Evolutionary conservation across 2,113 vertebrate species (phyloP).

Genomic region (Gallinago jamesoni): DNA sequence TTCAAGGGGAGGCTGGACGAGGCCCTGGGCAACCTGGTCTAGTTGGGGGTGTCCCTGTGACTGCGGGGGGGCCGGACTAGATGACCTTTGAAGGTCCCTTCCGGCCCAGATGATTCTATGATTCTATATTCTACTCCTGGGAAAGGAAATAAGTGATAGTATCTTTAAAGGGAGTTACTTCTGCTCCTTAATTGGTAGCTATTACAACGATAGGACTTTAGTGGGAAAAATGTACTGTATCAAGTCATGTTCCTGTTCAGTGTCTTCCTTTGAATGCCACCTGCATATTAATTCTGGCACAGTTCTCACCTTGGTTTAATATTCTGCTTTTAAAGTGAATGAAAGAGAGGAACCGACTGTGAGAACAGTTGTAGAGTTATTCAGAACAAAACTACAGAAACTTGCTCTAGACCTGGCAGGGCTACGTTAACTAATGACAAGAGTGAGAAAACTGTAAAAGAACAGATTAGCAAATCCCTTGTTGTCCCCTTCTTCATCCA

Average conservation of each 20-base stretch:
- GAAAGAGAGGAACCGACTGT: slow-evolving; percentile 8
- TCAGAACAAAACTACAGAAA: slow-evolving; percentile 38
- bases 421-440: slow-evolving; percentile 1
- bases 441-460: slow-evolving; percentile 30
- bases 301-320: slow-evolving; percentile 18
- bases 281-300: slow-evolving; percentile 8
- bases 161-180: slow-evolving; percentile 2
- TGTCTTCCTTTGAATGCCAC: slow-evolving; percentile 3
- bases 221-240: neutral
- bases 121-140: neutral
- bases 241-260: neutral
- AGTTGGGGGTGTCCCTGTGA: too few relatives aligned
- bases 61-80: too few relatives aligned
- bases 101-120: too few relatives aligned
- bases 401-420: slow-evolving; percentile 15
- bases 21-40: too few relatives aligned
- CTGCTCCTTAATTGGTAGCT: slow-evolving; percentile 16
- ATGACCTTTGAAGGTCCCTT: too few relatives aligned
- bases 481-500: neutral
- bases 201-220: neutral
- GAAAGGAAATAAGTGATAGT: neutral
- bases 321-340: slow-evolving; percentile 36
- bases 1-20: too few relatives aligned
- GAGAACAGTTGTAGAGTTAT: slow-evolving; percentile 13
- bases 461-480: slow-evolving; percentile 44